Evolutionary conservation across 2,113 vertebrate genomes (phyloP).

Genomic region (Axis porcinus): DNA sequence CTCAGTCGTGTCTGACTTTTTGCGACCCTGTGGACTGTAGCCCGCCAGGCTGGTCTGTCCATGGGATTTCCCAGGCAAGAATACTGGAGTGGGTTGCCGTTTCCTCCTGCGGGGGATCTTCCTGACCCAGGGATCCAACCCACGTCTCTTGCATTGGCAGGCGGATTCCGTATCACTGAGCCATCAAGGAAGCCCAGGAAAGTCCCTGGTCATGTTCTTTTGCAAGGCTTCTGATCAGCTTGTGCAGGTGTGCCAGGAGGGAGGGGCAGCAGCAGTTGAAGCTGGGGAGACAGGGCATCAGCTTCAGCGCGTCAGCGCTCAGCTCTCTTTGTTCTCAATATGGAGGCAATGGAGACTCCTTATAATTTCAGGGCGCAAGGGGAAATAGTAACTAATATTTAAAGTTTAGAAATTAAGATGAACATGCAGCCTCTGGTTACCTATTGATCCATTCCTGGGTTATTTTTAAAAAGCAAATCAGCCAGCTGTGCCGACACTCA

Average conservation of each 20-base stretch:
- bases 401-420: conserved; percentile 62
- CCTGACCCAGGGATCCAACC: background rate
- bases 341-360: background rate
- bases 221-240: background rate
- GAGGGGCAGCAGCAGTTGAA: fast-evolving
- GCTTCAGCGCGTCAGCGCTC: fast-evolving
- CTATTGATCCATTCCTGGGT: conserved; percentile 47
- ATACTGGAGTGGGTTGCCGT: background rate
- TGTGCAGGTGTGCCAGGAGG: background rate
- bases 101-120: background rate
- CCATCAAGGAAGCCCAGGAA: background rate
- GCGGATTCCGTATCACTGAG: background rate
- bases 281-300: background rate
- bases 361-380: background rate
- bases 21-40: background rate
- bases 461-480: conserved; percentile 67
- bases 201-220: background rate
- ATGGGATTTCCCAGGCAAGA: background rate
- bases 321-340: background rate
- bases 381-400: conserved; percentile 40
- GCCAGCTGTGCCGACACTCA: conserved; percentile 36
- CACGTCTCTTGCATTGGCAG: background rate
- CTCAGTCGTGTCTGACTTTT: background rate
- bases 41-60: background rate
- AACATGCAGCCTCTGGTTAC: conserved; percentile 57